Evolutionary conservation across 1,140 invertebrate genomes (phyloP).

Genomic region (Ips typographus): DNA sequence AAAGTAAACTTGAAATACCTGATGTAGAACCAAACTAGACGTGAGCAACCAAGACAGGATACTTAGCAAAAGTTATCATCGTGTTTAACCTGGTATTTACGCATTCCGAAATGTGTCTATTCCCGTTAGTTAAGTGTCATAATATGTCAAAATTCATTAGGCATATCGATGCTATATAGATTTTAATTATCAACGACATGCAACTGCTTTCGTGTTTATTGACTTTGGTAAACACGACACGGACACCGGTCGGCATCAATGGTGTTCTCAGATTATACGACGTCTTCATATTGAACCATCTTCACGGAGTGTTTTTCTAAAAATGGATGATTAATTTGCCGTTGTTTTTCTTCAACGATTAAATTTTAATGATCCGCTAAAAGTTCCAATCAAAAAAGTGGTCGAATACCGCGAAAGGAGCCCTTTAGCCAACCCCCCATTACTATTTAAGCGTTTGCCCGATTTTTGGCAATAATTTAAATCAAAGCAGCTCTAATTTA

Average conservation of each 20-base stretch:
- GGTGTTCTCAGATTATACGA: constrained; percentile 7
- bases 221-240: constrained; percentile 14
- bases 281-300: neutral
- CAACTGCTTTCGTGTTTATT: constrained; percentile 22
- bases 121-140: constrained; percentile 3
- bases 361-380: no score
- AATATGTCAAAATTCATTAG: constrained; percentile 24
- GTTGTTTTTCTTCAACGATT: no score
- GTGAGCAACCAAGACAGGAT: no score
- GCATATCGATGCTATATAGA: constrained; percentile 5
- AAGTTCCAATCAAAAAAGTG: no score
- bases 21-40: no score
- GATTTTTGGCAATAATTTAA: constrained; percentile 29
- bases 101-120: neutral
- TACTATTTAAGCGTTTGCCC: constrained; percentile 7
- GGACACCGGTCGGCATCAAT: neutral
- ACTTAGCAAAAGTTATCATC: no score
- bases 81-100: no score
- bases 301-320: no score
- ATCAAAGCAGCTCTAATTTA: constrained; percentile 25
- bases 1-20: no score
- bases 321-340: no score
- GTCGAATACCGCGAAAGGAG: no score
- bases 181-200: constrained; percentile 22
- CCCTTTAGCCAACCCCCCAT: no score